Conservation (phyloP, 2,888 invertebrate genomes). For the Cheilosia variabilis region DNA sequence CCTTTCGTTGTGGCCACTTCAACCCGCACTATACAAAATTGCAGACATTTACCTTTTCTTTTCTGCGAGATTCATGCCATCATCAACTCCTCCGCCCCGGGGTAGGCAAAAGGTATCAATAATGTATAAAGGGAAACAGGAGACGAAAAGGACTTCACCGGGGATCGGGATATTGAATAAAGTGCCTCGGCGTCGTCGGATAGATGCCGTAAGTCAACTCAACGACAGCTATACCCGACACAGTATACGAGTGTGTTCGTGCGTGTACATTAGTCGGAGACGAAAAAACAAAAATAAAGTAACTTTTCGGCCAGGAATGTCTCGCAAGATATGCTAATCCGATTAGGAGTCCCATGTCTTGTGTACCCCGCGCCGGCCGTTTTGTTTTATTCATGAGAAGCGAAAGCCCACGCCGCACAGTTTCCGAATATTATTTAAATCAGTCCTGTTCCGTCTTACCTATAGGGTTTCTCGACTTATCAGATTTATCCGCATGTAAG, state of each 20-base stretch:
- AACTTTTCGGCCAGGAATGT: constrained; percentile 17
- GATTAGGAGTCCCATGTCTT: constrained; percentile 45
- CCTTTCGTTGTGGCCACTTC: constrained; percentile 9
- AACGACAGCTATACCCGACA: constrained; percentile 24
- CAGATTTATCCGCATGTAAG: constrained; percentile 20
- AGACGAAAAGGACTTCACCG: constrained; percentile 48
- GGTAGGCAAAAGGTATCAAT: constrained; percentile 52
- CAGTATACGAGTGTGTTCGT: background rate
- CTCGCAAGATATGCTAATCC: constrained; percentile 58
- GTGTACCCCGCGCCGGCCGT: constrained; percentile 28
- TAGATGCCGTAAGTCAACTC: constrained; percentile 30
- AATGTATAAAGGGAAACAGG: constrained; percentile 51
- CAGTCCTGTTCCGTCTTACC: background rate
- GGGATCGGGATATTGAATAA: constrained; percentile 59
- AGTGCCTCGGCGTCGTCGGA: constrained; percentile 26
- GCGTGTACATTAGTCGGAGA: constrained; percentile 37
- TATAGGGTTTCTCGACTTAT: constrained; percentile 21
- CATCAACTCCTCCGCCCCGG: constrained; percentile 23
- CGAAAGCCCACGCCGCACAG: constrained; percentile 10
- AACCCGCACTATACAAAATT: constrained; percentile 10
- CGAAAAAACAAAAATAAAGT: constrained; percentile 15
- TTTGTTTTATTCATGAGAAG: constrained; percentile 59
- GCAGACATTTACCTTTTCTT: constrained; percentile 55
- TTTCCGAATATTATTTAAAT: constrained; percentile 45
- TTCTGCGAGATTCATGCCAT: constrained; percentile 32